A percentile compares a stretch with the other conserved stretches of the same genome.
These are phyloP conservation scores for Dysmachus trigonus DNA, from an alignment of 2,888 invertebrate genomes.

Conservation along the genomic window DNA sequence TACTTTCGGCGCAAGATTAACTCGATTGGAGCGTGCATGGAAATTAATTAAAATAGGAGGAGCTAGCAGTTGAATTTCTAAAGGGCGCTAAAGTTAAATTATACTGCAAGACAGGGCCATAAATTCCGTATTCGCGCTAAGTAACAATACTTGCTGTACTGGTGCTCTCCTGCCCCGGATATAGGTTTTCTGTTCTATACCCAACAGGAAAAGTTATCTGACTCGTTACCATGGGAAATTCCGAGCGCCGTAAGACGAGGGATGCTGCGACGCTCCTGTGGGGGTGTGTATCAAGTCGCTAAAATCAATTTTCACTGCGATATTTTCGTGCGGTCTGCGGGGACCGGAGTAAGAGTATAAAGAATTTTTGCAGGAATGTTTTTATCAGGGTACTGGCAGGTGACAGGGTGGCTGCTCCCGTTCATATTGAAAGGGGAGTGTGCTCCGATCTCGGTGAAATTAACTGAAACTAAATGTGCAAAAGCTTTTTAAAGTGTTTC, in stretches of 20 bases:
- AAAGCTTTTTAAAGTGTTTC: neutral
- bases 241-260: neutral
- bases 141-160: neutral
- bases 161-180: neutral
- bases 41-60: slow-evolving; percentile 12
- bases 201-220: neutral
- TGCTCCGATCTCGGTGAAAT: neutral
- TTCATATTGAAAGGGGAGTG: neutral
- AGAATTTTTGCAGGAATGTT: neutral
- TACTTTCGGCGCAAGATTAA: neutral
- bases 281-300: neutral
- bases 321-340: neutral
- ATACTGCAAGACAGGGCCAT: slow-evolving; percentile 6
- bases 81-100: neutral
- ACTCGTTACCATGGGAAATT: neutral
- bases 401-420: neutral
- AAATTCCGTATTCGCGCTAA: slow-evolving; percentile 7
- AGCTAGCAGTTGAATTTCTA: neutral
- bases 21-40: neutral
- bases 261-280: neutral
- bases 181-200: neutral
- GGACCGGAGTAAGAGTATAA: neutral
- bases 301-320: neutral
- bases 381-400: neutral
- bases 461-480: neutral